Percentiles rank a stretch among this genome's conserved stretches.
phyloP scores from a whole-genome alignment of 1,140 invertebrate genomes.

The Metaphire vulgaris region DNA sequence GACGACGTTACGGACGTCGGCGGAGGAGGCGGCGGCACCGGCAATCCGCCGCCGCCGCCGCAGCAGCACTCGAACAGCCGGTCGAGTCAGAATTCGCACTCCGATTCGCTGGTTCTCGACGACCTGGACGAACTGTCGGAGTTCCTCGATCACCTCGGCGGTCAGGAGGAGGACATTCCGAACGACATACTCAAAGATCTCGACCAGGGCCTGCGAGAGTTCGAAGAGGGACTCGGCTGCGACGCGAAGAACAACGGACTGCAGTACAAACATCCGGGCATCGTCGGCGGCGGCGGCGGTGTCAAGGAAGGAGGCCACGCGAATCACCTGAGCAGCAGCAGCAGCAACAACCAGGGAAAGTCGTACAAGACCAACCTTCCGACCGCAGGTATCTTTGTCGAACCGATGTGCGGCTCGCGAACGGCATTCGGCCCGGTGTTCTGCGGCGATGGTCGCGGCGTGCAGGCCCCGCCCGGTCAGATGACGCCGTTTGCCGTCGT shows the following conservation, averaged over 20 bases:
- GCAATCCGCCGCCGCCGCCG: not conserved
- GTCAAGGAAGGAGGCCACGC: not conserved
- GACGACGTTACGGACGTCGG: not conserved
- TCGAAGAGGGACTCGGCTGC: not conserved
- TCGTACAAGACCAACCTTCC: not conserved
- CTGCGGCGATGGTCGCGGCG: not conserved
- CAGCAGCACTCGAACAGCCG: not conserved
- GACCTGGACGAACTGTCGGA: conserved; percentile 1
- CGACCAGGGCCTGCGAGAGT: conserved; percentile 1
- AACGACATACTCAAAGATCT: not conserved
- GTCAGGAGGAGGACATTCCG: not conserved
- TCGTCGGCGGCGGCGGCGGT: too few relatives aligned
- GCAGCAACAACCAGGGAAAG: not conserved
- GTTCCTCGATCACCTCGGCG: not conserved
- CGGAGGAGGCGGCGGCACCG: too few relatives aligned
- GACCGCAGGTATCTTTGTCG: conserved; percentile 1
- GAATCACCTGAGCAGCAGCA: not conserved
- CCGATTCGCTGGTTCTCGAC: not conserved
- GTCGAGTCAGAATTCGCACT: not conserved
- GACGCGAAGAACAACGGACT: not conserved
- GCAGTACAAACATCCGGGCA: not conserved
- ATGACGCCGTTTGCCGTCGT: conserved; percentile 32
- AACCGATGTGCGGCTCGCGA: conserved; percentile 11
- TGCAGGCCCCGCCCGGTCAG: not conserved
- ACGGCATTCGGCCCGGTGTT: not conserved